Percentiles rank a stretch among this genome's conserved stretches.
Conservation (phyloP, 1,140 invertebrate species). For the Teleopsis dalmanni region DNA sequence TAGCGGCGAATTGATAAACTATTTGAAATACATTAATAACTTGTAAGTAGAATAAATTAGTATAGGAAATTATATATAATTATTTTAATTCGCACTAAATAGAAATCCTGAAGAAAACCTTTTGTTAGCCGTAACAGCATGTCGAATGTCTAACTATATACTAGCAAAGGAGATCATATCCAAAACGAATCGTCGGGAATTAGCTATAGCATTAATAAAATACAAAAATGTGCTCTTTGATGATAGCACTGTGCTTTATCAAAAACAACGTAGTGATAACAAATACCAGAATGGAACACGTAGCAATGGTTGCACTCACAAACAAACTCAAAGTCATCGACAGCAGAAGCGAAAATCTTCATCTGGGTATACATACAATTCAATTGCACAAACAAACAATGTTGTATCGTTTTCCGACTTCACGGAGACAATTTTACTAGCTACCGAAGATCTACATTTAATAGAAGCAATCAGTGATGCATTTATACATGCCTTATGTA, state of each 20-base stretch:
- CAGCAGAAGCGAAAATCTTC: constrained; percentile 7
- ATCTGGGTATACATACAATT: neutral
- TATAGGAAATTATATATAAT: neutral
- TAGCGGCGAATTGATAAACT: constrained; percentile 36
- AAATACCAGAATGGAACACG: neutral
- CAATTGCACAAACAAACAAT: constrained; percentile 12
- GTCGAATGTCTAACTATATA: constrained; percentile 40
- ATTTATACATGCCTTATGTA: constrained; percentile 37
- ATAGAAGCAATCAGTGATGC: constrained; percentile 41
- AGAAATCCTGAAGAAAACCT: constrained; percentile 34
- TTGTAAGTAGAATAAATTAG: constrained; percentile 20
- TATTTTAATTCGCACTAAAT: neutral
- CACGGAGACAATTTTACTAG: constrained; percentile 36
- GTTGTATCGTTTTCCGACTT: constrained; percentile 40
- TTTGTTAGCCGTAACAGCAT: constrained; percentile 33
- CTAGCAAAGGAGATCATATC: constrained; percentile 32
- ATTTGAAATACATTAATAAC: constrained; percentile 29
- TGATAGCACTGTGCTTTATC: constrained; percentile 33
- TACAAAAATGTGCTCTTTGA: constrained; percentile 40
- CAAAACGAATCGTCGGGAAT: constrained; percentile 22
- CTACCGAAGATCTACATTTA: constrained; percentile 27
- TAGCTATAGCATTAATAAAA: constrained; percentile 33
- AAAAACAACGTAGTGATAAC: constrained; percentile 22
- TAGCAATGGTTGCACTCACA: neutral
- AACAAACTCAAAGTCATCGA: constrained; percentile 4